Evolutionary conservation across 2,888 invertebrate genomes (phyloP).

Genomic region (Melipona beecheii): DNA sequence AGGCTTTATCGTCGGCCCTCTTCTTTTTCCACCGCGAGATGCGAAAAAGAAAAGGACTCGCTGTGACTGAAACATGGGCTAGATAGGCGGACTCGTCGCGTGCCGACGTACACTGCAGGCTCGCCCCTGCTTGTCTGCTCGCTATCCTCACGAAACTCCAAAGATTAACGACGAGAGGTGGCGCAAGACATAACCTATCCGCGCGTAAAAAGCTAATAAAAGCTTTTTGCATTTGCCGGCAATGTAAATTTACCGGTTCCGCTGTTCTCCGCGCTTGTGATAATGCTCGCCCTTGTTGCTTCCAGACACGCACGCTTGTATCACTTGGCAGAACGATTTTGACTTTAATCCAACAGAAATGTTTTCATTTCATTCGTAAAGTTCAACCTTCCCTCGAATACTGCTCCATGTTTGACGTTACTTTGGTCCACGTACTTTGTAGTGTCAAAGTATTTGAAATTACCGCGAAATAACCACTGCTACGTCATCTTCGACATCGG

Average conservation of each 20-base stretch:
- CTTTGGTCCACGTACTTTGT: neutral
- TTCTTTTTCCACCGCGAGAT: conserved; percentile 72
- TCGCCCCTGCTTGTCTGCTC: conserved; percentile 76
- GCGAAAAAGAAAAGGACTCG: conserved; percentile 75
- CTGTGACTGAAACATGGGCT: conserved; percentile 78
- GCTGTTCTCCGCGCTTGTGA: conserved; percentile 63
- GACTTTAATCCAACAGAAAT: conserved; percentile 50
- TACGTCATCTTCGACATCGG: no score
- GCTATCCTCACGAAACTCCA: conserved; percentile 80
- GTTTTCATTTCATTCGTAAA: conserved; percentile 6
- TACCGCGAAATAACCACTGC: no score
- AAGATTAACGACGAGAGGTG: conserved; percentile 82
- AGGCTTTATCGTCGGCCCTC: conserved; percentile 79
- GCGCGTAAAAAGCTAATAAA: conserved; percentile 80
- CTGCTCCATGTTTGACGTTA: neutral
- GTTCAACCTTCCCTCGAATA: neutral
- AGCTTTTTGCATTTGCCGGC: conserved; percentile 76
- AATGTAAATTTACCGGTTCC: conserved; percentile 74
- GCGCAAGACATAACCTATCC: conserved; percentile 81
- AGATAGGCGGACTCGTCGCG: conserved; percentile 81
- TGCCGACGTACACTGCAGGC: conserved; percentile 77
- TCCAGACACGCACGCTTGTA: conserved; percentile 63
- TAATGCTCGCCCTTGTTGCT: conserved; percentile 71
- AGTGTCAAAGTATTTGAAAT: neutral
- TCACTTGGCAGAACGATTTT: conserved; percentile 48